A percentile compares a stretch with the other conserved stretches of the same genome.
Conservation (phyloP, 2,113 vertebrate genomes). For the Calypte anna region DNA sequence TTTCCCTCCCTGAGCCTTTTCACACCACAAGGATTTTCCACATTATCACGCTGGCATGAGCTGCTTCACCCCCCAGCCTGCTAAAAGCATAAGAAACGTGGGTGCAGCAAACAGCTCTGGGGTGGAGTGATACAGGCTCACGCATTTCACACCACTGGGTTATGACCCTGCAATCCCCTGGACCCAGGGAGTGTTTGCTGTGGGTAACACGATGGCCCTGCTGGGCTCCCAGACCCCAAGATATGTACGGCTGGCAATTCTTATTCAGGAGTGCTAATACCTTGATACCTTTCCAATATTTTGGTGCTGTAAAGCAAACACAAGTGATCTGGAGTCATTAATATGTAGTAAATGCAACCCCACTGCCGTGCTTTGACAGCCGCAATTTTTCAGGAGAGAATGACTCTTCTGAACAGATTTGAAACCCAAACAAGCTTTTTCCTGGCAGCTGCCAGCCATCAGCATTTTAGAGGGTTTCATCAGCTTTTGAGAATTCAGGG, state of each 20-base stretch:
- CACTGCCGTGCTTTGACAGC: background rate
- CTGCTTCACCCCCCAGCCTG: background rate
- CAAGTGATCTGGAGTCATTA: background rate
- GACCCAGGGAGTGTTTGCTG: background rate
- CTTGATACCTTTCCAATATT: background rate
- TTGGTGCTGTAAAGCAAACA: background rate
- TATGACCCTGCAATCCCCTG: background rate
- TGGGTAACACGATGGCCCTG: rapidly evolving
- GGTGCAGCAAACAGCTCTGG: rapidly evolving
- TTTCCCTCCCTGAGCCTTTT: background rate
- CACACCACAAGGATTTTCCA: background rate
- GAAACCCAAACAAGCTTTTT: conserved; percentile 18
- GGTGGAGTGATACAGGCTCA: background rate
- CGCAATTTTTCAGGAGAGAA: background rate
- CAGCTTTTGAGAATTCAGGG: background rate
- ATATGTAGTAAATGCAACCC: conserved; percentile 1
- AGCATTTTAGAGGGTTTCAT: background rate
- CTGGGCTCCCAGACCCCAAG: background rate
- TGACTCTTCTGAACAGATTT: background rate
- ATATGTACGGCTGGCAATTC: background rate
- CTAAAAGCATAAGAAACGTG: background rate
- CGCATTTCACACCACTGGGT: background rate
- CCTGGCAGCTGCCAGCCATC: background rate
- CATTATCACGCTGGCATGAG: background rate
- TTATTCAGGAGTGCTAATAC: background rate